A percentile compares a stretch with the other conserved stretches of the same genome.
phyloP scores from a whole-genome alignment of 2,797 vertebrate genomes.

The Manis crassicaudata region DNA sequence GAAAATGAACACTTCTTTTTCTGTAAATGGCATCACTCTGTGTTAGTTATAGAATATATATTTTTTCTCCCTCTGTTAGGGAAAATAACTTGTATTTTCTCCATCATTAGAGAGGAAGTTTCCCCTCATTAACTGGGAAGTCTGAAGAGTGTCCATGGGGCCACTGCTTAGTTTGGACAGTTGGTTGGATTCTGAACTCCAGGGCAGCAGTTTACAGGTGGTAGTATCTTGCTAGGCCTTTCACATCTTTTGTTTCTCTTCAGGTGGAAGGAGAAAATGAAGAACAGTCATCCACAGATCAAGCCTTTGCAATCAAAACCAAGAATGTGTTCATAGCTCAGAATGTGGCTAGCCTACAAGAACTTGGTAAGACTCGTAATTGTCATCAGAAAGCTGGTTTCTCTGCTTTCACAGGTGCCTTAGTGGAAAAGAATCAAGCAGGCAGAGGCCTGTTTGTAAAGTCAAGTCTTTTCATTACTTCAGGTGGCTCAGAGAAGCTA shows the following conservation, averaged over 20 bases:
- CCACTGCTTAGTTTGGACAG: background rate
- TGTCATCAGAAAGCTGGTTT: background rate
- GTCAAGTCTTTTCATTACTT: background rate
- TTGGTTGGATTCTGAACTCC: background rate
- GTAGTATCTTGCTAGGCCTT: background rate
- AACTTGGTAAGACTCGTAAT: conserved; percentile 91
- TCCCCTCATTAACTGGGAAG: background rate
- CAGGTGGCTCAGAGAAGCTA: conserved; percentile 98
- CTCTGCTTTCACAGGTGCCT: background rate
- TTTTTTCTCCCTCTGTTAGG: background rate
- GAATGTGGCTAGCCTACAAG: conserved; percentile 98
- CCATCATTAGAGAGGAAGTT: background rate
- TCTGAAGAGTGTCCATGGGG: background rate
- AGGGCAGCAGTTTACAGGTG: background rate
- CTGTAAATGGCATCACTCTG: background rate
- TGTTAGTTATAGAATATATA: background rate
- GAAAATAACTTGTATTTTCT: background rate
- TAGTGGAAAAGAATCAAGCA: background rate
- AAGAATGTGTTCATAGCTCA: conserved; percentile 98
- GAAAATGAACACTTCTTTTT: background rate
- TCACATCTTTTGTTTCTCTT: background rate
- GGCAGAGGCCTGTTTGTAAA: background rate
- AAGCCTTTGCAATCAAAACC: conserved; percentile 94
- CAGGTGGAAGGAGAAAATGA: conserved; percentile 95
- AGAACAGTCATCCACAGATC: conserved; percentile 92